Evolutionary conservation across 2,797 vertebrate species (phyloP), one percentile per base, ranked within the genome.

Genomic region (Phaenicophaeus curvirostris): DNA sequence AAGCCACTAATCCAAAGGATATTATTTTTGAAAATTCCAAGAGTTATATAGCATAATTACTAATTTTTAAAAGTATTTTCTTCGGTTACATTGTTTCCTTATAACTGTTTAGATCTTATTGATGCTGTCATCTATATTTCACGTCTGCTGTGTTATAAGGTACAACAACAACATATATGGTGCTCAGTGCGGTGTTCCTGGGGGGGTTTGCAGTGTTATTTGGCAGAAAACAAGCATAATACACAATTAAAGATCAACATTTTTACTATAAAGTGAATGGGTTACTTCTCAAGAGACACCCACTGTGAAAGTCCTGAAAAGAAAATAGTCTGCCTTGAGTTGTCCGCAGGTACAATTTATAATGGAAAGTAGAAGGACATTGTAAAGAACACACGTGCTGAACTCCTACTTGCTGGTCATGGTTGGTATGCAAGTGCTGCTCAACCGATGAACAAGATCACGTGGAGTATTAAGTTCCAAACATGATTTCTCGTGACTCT

Each of bases 401-500:
- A 37, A 31, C 21, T 42, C 8, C 37, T 30, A 33, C 51, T 85
- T 25, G 17, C 0, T 4, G 13, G 12, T 23, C 18, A 7, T 15
- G 25, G 28, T 13, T 67, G 44, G 58, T 46, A 76, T 1, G 3
- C 0, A 1, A 37, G 33, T 15, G 37, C 41, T 35, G 33, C 59
- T 41, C 44, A 31, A 7, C 17, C 33, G 39, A 62, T 21, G 21
- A 55, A 9, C 9, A 27, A 57, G 35, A 28, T 15, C 6, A 25
- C 39, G 59, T 53, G 31, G 42, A 30, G 5, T 9, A 13, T 13
- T 0, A 0, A 3, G 3, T 63, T 55, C 55, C 58, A 79, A 85
- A 16, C 9, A 1, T 2, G 13, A 30, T 35, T 83, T 76, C 1
- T 8, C 0, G 1, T 50, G 37, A 59, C 21, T 17, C 27, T 53